A percentile compares a stretch with the other conserved stretches of the same genome.
These are phyloP conservation scores for Bungarus multicinctus DNA, from an alignment of 2,113 vertebrate genomes.

Conservation along the genomic window DNA sequence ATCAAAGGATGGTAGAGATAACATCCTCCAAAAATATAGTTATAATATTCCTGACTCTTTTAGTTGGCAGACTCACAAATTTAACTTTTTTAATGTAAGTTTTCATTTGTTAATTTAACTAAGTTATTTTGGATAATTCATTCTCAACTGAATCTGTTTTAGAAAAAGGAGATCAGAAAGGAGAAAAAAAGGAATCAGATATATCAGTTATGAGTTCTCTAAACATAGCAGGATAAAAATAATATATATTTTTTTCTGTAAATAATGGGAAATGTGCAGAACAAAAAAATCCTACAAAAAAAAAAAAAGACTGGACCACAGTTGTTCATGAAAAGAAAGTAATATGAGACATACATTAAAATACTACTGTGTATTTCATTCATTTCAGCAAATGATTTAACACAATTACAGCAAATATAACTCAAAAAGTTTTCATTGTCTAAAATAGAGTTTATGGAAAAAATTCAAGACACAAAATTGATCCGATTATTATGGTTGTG, in stretches of 20 bases:
- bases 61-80: not conserved
- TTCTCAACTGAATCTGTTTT: not conserved
- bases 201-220: not conserved
- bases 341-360: not conserved
- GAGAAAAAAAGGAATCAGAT: not conserved
- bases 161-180: not conserved
- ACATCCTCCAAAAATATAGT: not conserved
- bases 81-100: not conserved
- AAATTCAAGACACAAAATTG: not conserved
- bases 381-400: not conserved
- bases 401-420: constrained; percentile 7
- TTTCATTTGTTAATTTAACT: not conserved
- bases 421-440: not conserved
- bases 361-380: constrained; percentile 16
- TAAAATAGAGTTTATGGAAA: not conserved
- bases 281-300: not conserved
- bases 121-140: not conserved
- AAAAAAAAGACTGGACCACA: not conserved
- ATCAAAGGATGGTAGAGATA: not conserved
- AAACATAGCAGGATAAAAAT: not conserved
- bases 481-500: not conserved
- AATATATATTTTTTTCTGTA: not conserved
- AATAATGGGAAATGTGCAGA: not conserved
- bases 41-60: not conserved
- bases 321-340: not conserved